These are phyloP conservation scores for Phocoena phocoena DNA, from an alignment of 2,113 vertebrate genomes.

Conservation along the genomic window DNA sequence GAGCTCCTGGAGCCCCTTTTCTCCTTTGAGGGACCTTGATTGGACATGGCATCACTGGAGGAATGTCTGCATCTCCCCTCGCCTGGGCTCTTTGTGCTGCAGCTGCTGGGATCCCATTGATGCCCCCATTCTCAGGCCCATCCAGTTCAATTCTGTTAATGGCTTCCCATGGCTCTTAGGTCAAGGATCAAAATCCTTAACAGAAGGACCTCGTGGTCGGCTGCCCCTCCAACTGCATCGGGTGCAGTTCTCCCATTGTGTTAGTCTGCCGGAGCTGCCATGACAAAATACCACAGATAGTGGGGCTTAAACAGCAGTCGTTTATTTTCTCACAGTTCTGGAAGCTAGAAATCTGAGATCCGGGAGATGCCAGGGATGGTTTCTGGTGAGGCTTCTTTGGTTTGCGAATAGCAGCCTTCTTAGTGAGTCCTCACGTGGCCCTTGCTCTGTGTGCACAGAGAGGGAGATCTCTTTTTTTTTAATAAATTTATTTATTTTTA, in stretches of 20 bases:
- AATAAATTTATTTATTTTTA: too few species aligned
- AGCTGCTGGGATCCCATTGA: background rate
- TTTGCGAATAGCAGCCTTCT: background rate
- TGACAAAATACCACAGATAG: background rate
- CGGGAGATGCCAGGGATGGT: background rate
- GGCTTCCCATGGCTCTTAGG: background rate
- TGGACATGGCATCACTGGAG: background rate
- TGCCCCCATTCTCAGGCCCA: fast-evolving
- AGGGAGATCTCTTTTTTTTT: too few species aligned
- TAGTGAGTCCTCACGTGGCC: too few species aligned
- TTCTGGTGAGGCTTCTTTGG: background rate
- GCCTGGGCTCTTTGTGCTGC: background rate
- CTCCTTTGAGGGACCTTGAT: background rate
- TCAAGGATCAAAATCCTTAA: background rate
- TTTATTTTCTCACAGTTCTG: background rate
- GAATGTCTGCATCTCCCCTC: background rate
- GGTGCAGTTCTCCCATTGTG: background rate
- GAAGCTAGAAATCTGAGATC: background rate
- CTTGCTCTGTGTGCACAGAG: background rate
- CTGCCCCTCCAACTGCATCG: background rate
- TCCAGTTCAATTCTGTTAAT: background rate
- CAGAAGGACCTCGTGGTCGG: fast-evolving
- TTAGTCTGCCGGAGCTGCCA: background rate
- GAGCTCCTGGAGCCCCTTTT: background rate
- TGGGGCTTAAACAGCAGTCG: background rate